Conservation (phyloP, 2,888 invertebrate species). For the Apodemia mormo region DNA sequence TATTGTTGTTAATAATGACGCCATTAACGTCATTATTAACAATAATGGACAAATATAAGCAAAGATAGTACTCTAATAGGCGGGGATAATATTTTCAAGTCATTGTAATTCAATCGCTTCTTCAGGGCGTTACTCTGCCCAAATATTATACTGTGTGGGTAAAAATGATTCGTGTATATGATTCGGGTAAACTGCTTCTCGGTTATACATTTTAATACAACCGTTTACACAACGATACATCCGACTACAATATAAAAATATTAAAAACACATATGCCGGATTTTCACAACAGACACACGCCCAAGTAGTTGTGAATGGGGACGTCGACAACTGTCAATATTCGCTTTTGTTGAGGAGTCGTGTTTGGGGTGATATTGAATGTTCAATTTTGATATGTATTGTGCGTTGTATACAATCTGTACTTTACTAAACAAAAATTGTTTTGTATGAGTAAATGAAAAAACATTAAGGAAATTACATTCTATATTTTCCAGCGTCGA, state of each 20-base stretch:
- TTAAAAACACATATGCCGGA: neutral
- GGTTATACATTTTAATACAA: neutral
- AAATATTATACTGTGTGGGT: no score
- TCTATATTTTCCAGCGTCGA: no score
- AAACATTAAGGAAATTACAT: no score
- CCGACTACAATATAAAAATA: neutral
- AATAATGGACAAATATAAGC: no score
- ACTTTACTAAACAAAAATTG: neutral
- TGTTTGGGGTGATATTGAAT: neutral
- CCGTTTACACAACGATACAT: neutral
- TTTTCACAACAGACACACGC: neutral
- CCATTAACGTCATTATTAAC: no score
- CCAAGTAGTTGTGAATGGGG: slow-evolving; percentile 2
- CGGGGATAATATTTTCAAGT: no score
- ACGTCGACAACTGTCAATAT: slow-evolving; percentile 7
- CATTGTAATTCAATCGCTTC: no score
- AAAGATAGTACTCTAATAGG: no score
- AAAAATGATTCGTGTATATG: neutral
- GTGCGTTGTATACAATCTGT: neutral
- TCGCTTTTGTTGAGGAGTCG: neutral
- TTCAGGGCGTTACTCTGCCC: no score
- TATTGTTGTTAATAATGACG: no score
- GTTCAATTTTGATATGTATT: neutral
- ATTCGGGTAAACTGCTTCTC: no score
- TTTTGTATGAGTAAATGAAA: no score